These are phyloP conservation scores for Oryzias curvinotus DNA, from an alignment of 2,113 vertebrate genomes.

Conservation along the genomic window DNA sequence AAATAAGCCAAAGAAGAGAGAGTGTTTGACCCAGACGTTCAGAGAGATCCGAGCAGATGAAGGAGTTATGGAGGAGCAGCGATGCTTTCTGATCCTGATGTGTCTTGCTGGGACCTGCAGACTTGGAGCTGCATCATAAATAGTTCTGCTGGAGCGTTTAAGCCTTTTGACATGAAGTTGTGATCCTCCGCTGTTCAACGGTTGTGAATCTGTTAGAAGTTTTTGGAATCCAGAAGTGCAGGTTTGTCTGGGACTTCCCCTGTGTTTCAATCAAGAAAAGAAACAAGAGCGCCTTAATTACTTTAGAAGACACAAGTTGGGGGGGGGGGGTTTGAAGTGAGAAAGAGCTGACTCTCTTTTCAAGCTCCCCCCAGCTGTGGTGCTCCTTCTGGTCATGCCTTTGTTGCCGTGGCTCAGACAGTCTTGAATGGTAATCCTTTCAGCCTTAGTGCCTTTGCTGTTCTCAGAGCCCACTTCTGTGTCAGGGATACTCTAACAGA, in stretches of 20 bases:
- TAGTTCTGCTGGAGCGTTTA: constrained; percentile 14
- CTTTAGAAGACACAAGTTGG: neutral
- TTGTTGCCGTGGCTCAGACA: neutral
- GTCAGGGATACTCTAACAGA: too few species aligned
- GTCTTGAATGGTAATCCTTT: neutral
- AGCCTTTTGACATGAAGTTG: constrained; percentile 28
- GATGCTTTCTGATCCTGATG: constrained; percentile 18
- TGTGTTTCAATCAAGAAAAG: constrained; percentile 6
- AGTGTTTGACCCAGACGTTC: neutral
- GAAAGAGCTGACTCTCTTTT: neutral
- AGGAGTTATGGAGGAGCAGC: constrained; percentile 14
- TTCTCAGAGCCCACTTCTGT: neutral
- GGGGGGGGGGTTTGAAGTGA: neutral
- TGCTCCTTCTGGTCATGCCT: neutral
- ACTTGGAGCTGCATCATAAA: constrained; percentile 38
- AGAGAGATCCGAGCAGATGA: constrained; percentile 21
- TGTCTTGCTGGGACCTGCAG: constrained; percentile 31
- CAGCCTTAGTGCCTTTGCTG: neutral
- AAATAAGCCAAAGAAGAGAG: too few species aligned
- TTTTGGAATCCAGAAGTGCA: constrained; percentile 12
- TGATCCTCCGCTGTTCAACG: constrained; percentile 21
- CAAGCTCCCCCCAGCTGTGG: neutral
- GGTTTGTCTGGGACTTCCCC: neutral
- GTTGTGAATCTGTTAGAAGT: constrained; percentile 18
- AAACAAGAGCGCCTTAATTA: constrained; percentile 9